phyloP scores from a whole-genome alignment of 2,888 invertebrate species.

The Elegia similella region DNA sequence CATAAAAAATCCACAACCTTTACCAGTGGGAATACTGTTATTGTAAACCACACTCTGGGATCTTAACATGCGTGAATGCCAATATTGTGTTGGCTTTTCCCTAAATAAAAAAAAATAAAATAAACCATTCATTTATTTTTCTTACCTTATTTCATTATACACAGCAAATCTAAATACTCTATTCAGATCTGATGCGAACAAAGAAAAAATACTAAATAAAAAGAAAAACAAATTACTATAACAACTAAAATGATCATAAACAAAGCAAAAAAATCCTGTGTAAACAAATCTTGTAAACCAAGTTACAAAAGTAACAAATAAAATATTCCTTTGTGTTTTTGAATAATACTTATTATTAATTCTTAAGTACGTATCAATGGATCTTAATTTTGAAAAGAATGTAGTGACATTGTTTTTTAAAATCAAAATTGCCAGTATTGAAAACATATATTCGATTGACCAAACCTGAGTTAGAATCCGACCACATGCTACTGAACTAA shows the following conservation, averaged over 20 bases:
- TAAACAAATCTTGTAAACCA: slow-evolving; percentile 50
- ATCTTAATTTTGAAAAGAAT: slow-evolving; percentile 36
- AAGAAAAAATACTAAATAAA: slow-evolving; percentile 46
- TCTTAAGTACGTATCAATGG: slow-evolving; percentile 51
- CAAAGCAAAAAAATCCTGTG: slow-evolving; percentile 42
- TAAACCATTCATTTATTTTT: no score
- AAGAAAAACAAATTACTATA: slow-evolving; percentile 38
- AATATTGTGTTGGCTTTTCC: no score
- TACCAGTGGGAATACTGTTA: no score
- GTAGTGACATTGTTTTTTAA: slow-evolving; percentile 3
- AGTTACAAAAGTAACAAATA: slow-evolving; percentile 36
- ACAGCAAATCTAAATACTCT: slow-evolving; percentile 63
- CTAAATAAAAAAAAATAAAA: no score
- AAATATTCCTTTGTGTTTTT: slow-evolving; percentile 36
- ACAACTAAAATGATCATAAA: slow-evolving; percentile 33
- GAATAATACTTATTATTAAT: slow-evolving; percentile 45
- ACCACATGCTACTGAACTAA: not conserved
- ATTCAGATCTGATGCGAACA: slow-evolving; percentile 58
- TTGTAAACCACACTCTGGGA: no score
- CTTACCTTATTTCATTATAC: slow-evolving; percentile 51
- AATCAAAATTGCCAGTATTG: not conserved
- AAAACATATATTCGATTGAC: slow-evolving; percentile 9
- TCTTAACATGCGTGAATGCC: no score
- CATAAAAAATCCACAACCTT: no score
- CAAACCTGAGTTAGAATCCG: not conserved